These are phyloP conservation scores for Drosophila micromelanica DNA, from an alignment of 1,140 invertebrate species.

Conservation along the genomic window DNA sequence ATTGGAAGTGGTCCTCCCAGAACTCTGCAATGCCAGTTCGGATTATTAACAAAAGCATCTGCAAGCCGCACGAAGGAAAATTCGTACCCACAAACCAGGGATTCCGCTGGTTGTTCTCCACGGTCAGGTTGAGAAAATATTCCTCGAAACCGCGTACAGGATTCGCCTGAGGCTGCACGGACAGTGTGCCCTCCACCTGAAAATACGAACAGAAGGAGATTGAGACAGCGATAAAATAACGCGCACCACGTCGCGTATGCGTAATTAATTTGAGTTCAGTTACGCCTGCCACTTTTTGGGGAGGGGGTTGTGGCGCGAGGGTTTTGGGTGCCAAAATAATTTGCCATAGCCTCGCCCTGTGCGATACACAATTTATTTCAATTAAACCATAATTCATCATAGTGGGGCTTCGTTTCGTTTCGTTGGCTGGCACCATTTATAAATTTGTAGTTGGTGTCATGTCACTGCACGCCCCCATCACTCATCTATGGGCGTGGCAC, in stretches of 20 bases:
- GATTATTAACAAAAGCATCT: conserved; percentile 6
- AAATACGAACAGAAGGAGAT: neutral
- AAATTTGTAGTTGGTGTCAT: conserved; percentile 60
- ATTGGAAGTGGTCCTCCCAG: conserved; percentile 96
- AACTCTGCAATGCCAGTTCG: conserved; percentile 88
- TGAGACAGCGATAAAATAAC: conserved; percentile 16
- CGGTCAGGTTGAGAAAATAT: conserved; percentile 94
- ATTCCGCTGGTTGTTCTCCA: conserved; percentile 94
- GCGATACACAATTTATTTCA: conserved; percentile 81
- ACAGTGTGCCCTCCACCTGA: conserved; percentile 93
- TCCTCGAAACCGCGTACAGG: conserved; percentile 94
- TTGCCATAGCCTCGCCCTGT: conserved; percentile 40
- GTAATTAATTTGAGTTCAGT: conserved; percentile 55
- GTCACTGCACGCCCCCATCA: conserved; percentile 38
- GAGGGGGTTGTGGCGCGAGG: conserved; percentile 2
- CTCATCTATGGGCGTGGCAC: conserved; percentile 35
- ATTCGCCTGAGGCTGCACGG: conserved; percentile 95
- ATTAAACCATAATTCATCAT: conserved; percentile 79
- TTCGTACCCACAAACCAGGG: conserved; percentile 96
- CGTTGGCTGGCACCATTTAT: conserved; percentile 62
- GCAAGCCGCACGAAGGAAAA: neutral
- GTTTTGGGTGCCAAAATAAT: conserved; percentile 55
- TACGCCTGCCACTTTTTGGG: conserved; percentile 10
- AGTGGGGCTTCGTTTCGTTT: conserved; percentile 14
- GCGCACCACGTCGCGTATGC: conserved; percentile 47